These are phyloP conservation scores for Kuschelorhynchus macadamiae DNA, from an alignment of 2,888 invertebrate genomes.

Conservation along the genomic window DNA sequence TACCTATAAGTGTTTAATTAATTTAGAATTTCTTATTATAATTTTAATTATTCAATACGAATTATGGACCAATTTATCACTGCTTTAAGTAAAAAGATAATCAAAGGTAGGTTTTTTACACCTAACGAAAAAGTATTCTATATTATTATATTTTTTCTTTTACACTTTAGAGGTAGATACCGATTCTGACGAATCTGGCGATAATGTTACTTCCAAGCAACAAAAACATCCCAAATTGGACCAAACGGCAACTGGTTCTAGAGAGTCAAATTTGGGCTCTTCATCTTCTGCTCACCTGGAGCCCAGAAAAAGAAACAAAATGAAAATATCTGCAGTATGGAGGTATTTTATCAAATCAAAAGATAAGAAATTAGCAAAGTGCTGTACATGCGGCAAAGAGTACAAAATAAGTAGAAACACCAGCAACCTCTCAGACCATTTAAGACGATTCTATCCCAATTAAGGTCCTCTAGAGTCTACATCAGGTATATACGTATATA, in stretches of 20 bases:
- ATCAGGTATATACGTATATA: too few relatives aligned
- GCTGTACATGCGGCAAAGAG: slow-evolving; percentile 33
- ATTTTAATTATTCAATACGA: too few relatives aligned
- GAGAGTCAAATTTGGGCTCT: background rate
- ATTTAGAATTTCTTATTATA: too few relatives aligned
- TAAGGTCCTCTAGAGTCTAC: too few relatives aligned
- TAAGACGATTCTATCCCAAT: slow-evolving; percentile 36
- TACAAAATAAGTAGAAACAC: slow-evolving; percentile 43
- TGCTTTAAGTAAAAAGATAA: too few relatives aligned
- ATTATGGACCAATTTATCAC: too few relatives aligned
- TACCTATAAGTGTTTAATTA: too few relatives aligned
- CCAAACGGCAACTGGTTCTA: background rate
- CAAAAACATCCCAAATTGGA: background rate
- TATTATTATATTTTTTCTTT: background rate
- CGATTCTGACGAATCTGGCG: background rate
- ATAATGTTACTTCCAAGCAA: background rate
- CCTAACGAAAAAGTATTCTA: too few relatives aligned
- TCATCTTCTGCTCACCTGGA: too few relatives aligned
- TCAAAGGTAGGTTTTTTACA: too few relatives aligned
- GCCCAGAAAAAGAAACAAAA: background rate
- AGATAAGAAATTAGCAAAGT: slow-evolving; percentile 44
- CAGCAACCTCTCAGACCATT: slow-evolving; percentile 35
- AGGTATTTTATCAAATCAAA: slow-evolving; percentile 42
- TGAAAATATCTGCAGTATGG: slow-evolving; percentile 35
- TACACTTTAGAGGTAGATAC: background rate